Percentiles rank a stretch among this genome's conserved stretches.
Evolutionary conservation across 2,888 invertebrate genomes (phyloP).

Genomic region (Andrena bucephala): DNA sequence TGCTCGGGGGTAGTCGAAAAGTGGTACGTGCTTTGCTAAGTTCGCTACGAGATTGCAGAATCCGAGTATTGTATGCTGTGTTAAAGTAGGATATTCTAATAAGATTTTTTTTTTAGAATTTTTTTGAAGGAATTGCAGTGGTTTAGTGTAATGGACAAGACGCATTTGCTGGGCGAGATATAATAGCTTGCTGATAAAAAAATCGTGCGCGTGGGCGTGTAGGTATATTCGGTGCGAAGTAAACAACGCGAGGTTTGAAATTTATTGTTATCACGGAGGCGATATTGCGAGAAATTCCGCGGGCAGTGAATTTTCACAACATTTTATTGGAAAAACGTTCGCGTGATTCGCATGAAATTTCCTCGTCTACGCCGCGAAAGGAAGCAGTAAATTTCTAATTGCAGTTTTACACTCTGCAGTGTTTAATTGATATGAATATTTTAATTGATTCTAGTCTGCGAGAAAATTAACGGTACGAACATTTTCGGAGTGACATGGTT

Average conservation of each 20-base stretch:
- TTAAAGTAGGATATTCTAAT: background rate
- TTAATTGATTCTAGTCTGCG: background rate
- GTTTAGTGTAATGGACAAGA: background rate
- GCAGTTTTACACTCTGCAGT: background rate
- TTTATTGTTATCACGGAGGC: constrained; percentile 29
- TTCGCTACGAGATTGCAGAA: background rate
- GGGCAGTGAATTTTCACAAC: constrained; percentile 1
- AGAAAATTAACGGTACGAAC: background rate
- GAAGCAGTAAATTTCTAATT: constrained; percentile 1
- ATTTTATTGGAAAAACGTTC: background rate
- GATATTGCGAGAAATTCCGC: constrained; percentile 39
- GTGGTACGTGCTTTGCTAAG: background rate
- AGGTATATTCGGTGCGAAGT: background rate
- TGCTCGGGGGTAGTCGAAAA: background rate
- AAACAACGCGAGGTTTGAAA: constrained; percentile 14
- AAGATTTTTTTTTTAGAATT: background rate
- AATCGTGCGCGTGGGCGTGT: background rate
- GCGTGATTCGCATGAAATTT: background rate
- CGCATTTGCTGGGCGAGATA: background rate
- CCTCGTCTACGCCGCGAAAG: background rate
- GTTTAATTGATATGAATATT: background rate
- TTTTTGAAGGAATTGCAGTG: background rate
- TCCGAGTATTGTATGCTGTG: background rate
- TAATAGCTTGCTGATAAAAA: constrained; percentile 20
- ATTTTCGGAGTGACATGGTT: background rate